phyloP scores from a whole-genome alignment of 2,113 vertebrate genomes.

The Lycaon pictus region DNA sequence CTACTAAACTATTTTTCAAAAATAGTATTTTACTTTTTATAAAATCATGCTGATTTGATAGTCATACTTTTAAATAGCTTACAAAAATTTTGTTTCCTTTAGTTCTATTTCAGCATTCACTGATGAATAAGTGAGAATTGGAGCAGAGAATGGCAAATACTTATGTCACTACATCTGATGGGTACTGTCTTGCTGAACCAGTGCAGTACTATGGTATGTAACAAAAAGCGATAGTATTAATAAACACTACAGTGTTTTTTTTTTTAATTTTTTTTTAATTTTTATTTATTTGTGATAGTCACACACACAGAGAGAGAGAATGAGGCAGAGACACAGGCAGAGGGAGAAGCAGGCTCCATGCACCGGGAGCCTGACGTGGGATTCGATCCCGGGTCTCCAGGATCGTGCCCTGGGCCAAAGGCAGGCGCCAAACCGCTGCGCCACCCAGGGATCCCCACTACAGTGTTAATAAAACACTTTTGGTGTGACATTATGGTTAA shows the following conservation, averaged over 20 bases:
- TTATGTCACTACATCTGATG: constrained; percentile 91
- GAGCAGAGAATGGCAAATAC: constrained; percentile 92
- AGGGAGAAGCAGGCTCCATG: too few relatives aligned
- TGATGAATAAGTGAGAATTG: constrained; percentile 91
- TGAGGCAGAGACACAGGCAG: too few relatives aligned
- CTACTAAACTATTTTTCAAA: constrained; percentile 28
- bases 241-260: neutral
- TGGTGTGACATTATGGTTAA: constrained; percentile 33
- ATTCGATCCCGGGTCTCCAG: too few relatives aligned
- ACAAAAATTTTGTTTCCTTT: constrained; percentile 47
- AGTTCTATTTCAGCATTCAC: constrained; percentile 57
- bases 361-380: too few relatives aligned
- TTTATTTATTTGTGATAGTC: too few relatives aligned
- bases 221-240: neutral
- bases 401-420: too few relatives aligned
- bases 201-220: constrained; percentile 94
- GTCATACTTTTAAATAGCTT: constrained; percentile 9
- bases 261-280: too few relatives aligned
- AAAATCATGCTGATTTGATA: neutral
- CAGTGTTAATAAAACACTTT: neutral
- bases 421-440: too few relatives aligned
- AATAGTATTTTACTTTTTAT: neutral
- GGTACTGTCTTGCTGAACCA: constrained; percentile 90
- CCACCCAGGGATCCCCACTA: too few relatives aligned
- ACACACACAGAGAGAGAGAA: too few relatives aligned